Base-by-base conservation (phyloP, 2,113 vertebrate genomes). In the Corydoras sp. region DNA sequence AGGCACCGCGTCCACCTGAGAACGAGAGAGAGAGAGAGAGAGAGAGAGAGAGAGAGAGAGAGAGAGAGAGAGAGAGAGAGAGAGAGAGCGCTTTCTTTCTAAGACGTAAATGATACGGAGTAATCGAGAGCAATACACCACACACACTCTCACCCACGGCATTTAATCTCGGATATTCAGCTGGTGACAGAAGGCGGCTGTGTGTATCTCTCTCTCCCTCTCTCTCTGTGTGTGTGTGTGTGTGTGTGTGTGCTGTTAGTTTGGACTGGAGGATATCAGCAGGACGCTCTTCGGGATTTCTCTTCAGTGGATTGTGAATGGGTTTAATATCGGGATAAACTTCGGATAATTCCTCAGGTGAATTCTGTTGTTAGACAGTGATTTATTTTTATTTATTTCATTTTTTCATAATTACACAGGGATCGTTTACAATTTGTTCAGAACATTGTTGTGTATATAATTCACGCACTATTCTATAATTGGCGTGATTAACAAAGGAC, bases 1-100 rank as follows among this genome's bases (percentile, higher is more conserved):
- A 87, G 88, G 82, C 83, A 69, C 75, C 79, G 77, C 84, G 82
- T 90, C 90, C 89, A 91, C 90, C 90, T 91, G 90, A 88, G 86
- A 65, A 75, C 5, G n/a, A 54, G 4, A 3, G 62, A 50, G 15
- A 30, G 3, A 14, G 10, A 35, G 3, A 35, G 30, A 65, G 11
- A 53, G 65, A 43, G 65, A 67, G 65, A 32, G 51, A 64, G 70
- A 72, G 64, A 66, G 56, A 65, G 11, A 53, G n/a, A 54, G 4
- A 3, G 62, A 50, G 15, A 30, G 3, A 14, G 10, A 35, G 3
- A 35, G 30, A 65, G 11, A 53, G 65, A 43, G 65, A 67, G 65
- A 32, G 51, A 64, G 70, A 72, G 64, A 66, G 56, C 56, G 10
- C 11, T 6, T 18, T 50, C 68, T 69, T 61, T 43, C 58, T 51